Conservation (phyloP, 2,888 invertebrate genomes). For the Lacanobia wlatinum region DNA sequence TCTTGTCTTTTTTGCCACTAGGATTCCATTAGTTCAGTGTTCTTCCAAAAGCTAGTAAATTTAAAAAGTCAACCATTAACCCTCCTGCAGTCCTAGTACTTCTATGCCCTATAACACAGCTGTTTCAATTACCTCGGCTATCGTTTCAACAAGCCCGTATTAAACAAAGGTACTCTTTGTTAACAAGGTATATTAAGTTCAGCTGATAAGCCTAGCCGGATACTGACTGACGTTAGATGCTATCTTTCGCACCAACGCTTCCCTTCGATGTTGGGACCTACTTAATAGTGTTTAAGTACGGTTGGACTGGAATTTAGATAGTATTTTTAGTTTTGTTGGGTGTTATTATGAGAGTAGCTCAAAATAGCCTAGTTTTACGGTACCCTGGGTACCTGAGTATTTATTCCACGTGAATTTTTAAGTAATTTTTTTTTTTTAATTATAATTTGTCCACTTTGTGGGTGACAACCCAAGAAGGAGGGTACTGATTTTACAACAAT, state of each 20-base stretch:
- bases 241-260: conserved; percentile 51
- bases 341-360: background rate
- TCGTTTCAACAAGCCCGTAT: conserved; percentile 36
- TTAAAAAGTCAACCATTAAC: background rate
- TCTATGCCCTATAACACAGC: background rate
- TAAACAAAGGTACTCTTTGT: conserved; percentile 38
- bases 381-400: too few relatives aligned
- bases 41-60: too few relatives aligned
- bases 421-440: too few relatives aligned
- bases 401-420: background rate
- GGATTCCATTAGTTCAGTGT: too few relatives aligned
- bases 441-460: too few relatives aligned
- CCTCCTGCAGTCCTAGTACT: conserved; percentile 23
- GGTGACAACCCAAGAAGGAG: too few relatives aligned
- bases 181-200: conserved; percentile 47
- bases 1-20: too few relatives aligned
- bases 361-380: conserved; percentile 5
- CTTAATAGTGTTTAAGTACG: conserved; percentile 36
- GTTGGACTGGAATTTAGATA: conserved; percentile 8
- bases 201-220: conserved; percentile 52
- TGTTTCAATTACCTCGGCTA: too few relatives aligned
- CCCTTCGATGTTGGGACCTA: conserved; percentile 43
- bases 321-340: conserved; percentile 24
- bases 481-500: background rate
- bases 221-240: conserved; percentile 46